Base-by-base conservation (phyloP, 64 coral and sea anemone genomes). In the Dendrophyllia cribrosa region DNA sequence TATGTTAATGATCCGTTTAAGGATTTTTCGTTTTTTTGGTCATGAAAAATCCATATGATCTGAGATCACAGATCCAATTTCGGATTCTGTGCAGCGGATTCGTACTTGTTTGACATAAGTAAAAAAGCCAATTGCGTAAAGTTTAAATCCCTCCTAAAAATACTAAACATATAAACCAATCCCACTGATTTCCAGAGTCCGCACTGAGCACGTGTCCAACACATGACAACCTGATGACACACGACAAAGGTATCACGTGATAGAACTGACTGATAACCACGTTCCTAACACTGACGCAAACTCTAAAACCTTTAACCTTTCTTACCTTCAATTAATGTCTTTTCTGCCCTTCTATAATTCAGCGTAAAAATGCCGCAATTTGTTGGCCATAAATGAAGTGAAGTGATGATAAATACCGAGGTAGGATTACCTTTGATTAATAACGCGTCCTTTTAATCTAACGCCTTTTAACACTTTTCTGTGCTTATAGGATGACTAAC, bases 301-400 rank as follows among this genome's bases (percentile, higher is more conserved):
- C 10, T 21, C 25, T 83, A 66, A 45, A 83, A 49, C 45, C 14
- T 47, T 83, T 66, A 83, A 83, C 59, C 24, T 64, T 83, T 46
- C 62, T 1, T 15, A 13, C 60, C 26, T 66, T 19, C 17, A 66
- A 48, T 64, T 83, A 82, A 82, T 46, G 6, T 83, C 79, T 83
- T 66, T 83, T 66, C 60, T 83, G 43, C 58, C n/a, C 58, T 67
- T 83, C 79, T 66, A 49, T 67, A 83, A 83, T 83, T 5, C 45
- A 83, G 79, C 62, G 17, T 66, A 83, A 83, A 67, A 83, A 83
- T 83, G 79, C 79, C 79, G 61, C 79, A 83, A 83, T 83, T 83
- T 83, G 79, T 83, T 66, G 79, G 79, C 44, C 79, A 83, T 83
- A 21, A 83, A 66, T 67, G 79, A 83, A 43, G 79, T 64, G 78